Conservation (phyloP, 30 jellyfish, hydroid and myxozoan genomes). For the Hydractinia echinata region DNA sequence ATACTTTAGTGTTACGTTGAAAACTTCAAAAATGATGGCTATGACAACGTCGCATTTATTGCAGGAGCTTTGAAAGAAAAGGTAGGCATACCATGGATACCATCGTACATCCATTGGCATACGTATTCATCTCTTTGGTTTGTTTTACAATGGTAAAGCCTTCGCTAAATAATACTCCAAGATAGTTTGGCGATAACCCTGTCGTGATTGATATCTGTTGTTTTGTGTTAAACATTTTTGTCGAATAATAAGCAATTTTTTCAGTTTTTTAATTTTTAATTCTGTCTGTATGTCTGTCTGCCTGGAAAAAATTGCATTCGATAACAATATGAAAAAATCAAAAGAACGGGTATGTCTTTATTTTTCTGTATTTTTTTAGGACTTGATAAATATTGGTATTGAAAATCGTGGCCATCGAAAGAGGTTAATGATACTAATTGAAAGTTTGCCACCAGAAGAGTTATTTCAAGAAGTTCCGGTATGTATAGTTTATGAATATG, state of each 20-base stretch:
- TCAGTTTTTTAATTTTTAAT: no score
- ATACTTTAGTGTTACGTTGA: slow-evolving; percentile 51
- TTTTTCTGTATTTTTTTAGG: slow-evolving; percentile 37
- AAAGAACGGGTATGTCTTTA: no score
- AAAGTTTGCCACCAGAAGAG: slow-evolving; percentile 91
- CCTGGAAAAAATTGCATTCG: no score
- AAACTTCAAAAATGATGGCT: slow-evolving; percentile 74
- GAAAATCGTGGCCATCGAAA: slow-evolving; percentile 92
- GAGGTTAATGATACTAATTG: slow-evolving; percentile 49
- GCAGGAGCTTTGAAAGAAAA: slow-evolving; percentile 81
- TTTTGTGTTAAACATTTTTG: no score
- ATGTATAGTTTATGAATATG: not conserved
- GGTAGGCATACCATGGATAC: slow-evolving; percentile 48
- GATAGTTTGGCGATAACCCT: no score
- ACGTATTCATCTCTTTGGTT: not conserved
- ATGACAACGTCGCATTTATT: slow-evolving; percentile 81
- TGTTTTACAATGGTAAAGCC: no score
- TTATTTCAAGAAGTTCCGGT: slow-evolving; percentile 93
- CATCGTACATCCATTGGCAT: not conserved
- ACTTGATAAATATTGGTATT: slow-evolving; percentile 68
- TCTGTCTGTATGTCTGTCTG: no score
- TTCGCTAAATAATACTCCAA: no score
- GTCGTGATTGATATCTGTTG: no score
- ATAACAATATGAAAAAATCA: no score
- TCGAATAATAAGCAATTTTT: no score